phyloP scores from a whole-genome alignment of 2,797 vertebrate species.

The Dendrocincla fuliginosa region DNA sequence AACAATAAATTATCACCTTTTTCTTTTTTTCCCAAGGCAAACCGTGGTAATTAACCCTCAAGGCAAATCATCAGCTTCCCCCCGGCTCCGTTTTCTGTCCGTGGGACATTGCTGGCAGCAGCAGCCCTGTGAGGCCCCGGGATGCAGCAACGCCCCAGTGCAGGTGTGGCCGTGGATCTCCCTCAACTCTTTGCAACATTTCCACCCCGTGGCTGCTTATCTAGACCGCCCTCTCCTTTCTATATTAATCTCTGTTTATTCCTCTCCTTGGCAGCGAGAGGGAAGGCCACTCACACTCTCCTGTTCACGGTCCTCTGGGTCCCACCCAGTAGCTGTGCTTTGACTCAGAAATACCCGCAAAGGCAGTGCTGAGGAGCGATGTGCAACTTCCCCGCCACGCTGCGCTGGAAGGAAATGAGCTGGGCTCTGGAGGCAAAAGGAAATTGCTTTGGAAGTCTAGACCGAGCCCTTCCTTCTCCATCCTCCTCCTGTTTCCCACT shows the following conservation, averaged over 20 bases:
- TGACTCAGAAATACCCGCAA: slow-evolving; percentile 50
- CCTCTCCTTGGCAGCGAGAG: neutral
- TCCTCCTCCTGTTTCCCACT: slow-evolving; percentile 19
- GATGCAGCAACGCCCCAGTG: slow-evolving; percentile 23
- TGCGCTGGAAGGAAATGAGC: slow-evolving; percentile 56
- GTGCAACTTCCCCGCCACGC: slow-evolving; percentile 17
- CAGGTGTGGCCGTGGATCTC: slow-evolving; percentile 12
- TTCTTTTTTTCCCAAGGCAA: neutral
- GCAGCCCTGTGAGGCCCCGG: neutral
- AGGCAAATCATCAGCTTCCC: slow-evolving; percentile 27
- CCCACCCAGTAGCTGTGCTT: slow-evolving; percentile 16
- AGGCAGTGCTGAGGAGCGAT: slow-evolving; percentile 25
- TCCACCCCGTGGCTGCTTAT: slow-evolving; percentile 34
- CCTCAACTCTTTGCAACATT: slow-evolving; percentile 24
- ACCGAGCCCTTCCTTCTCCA: slow-evolving; percentile 55
- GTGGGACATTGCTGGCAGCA: slow-evolving; percentile 18
- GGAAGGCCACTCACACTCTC: neutral
- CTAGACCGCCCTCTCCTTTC: neutral
- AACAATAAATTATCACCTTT: neutral
- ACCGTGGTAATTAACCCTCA: neutral
- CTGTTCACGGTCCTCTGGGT: neutral
- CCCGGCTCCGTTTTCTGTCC: slow-evolving; percentile 4
- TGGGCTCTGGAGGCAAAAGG: slow-evolving; percentile 56
- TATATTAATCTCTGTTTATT: neutral
- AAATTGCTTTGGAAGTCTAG: slow-evolving; percentile 68